phyloP scores from a whole-genome alignment of 2,888 invertebrate species.

The Didymodactylos carnosus region DNA sequence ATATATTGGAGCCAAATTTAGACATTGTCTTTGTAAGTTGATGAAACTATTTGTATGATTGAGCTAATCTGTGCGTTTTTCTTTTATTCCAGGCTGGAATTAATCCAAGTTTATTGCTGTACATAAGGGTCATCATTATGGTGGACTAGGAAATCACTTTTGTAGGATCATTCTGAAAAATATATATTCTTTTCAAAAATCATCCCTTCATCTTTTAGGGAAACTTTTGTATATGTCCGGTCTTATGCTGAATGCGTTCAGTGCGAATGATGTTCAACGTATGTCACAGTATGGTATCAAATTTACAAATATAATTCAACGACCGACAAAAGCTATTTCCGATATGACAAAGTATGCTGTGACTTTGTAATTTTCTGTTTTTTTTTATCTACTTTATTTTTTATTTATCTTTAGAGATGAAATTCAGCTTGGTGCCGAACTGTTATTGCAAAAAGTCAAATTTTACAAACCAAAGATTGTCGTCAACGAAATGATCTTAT shows the following conservation, averaged over 20 bases:
- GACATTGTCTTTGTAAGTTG: conserved; percentile 81
- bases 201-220: too few species aligned
- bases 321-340: conserved; percentile 64
- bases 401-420: conserved; percentile 28
- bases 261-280: conserved; percentile 82
- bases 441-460: conserved; percentile 67
- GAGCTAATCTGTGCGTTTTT: background rate
- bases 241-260: conserved; percentile 78
- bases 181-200: too few species aligned
- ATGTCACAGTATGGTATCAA: conserved; percentile 79
- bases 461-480: conserved; percentile 84
- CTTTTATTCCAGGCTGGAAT: conserved; percentile 39
- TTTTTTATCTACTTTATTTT: background rate
- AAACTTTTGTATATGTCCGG: conserved; percentile 64
- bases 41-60: background rate
- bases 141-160: conserved; percentile 94
- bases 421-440: conserved; percentile 47
- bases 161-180: too few species aligned
- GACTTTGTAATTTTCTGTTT: too few species aligned
- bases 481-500: conserved; percentile 26
- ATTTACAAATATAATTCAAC: conserved; percentile 87
- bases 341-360: background rate
- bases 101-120: conserved; percentile 92
- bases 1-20: conserved; percentile 73
- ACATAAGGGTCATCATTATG: conserved; percentile 92